Evolutionary conservation across 30 jellyfish, hydroid and myxozoan genomes (phyloP), one percentile per base, ranked within the genome.

Genomic region (Pelagia noctiluca): DNA sequence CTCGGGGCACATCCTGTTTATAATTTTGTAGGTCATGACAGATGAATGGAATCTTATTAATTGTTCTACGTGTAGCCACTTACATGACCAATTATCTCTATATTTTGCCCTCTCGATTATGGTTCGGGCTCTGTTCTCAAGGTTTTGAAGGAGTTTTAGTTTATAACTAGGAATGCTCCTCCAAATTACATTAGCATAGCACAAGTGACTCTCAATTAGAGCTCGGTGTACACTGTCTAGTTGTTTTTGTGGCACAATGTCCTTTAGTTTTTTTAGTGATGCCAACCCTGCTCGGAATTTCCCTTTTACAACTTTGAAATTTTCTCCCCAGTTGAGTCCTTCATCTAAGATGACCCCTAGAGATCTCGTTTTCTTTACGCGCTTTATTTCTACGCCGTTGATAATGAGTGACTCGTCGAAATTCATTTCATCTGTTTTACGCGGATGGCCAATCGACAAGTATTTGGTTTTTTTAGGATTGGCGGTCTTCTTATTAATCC

Each of bases 341-440:
- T 52, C 28, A 52, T 52, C 68, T 8, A 52, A 3, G 26, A 52
- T 52, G 12, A 52, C 68, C 2, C 68, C 12, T 19, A 52, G 26
- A 3, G 68, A 52, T 52, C 52, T 50, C n/a, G 76, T 50, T 29
- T 50, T 24, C 32, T 48, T 47, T n/a, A 50, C 76, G 4, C 78
- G 28, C 46, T 75, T 75, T 47, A 47, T 75, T 49, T 75, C 87
- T 50, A 57, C 10, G 32, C 34, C 35, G 62, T 50, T 75, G 28
- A 75, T 23, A 31, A 18, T 50, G 68, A 19, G 68, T 19, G 68
- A 2, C 21, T 52, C 68, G n/a, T n/a, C n/a, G n/a, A n/a, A n/a
- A n/a, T n/a, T n/a, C n/a, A n/a, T n/a, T n/a, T n/a, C 57, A 42
- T 42, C 16, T 42, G 57, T 42, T 42, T 42, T n/a, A n/a, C n/a